phyloP scores from a whole-genome alignment of 2,113 vertebrate genomes.

The Coracopsis vasa region DNA sequence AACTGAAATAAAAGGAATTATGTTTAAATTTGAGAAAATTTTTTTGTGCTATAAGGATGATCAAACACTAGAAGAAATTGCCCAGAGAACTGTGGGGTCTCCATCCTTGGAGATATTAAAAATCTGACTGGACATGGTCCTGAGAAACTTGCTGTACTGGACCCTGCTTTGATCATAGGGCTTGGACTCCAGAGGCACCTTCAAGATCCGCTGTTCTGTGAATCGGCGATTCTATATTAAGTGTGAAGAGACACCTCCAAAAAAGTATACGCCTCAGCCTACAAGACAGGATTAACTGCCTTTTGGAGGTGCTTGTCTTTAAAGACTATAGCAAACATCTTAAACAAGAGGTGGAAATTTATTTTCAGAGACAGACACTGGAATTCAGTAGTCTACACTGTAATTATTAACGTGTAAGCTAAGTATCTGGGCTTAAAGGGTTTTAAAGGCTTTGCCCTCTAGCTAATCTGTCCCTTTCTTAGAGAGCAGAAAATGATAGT shows the following conservation, averaged over 20 bases:
- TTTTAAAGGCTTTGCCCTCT: not conserved
- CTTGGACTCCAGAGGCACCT: not conserved
- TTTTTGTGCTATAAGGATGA: not conserved
- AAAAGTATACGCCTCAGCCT: not conserved
- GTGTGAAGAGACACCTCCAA: not conserved
- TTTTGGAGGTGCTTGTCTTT: not conserved
- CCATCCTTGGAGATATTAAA: not conserved
- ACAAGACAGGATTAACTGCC: not conserved
- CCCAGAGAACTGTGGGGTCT: not conserved
- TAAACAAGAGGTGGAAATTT: not conserved
- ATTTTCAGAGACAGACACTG: not conserved
- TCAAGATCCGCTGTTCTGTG: not conserved
- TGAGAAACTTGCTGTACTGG: not conserved
- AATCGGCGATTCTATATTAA: not conserved
- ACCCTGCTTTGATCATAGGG: not conserved
- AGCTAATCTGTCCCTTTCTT: not conserved
- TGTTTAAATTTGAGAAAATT: not conserved
- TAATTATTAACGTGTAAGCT: not conserved
- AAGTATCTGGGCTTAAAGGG: not conserved
- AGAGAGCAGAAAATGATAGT: not conserved
- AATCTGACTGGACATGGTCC: not conserved
- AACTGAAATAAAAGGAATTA: not conserved
- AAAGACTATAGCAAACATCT: not conserved
- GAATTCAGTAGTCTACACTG: not conserved
- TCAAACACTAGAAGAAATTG: not conserved